Base-by-base conservation (phyloP, 2,888 invertebrate species). In the Augiades crinisus region DNA sequence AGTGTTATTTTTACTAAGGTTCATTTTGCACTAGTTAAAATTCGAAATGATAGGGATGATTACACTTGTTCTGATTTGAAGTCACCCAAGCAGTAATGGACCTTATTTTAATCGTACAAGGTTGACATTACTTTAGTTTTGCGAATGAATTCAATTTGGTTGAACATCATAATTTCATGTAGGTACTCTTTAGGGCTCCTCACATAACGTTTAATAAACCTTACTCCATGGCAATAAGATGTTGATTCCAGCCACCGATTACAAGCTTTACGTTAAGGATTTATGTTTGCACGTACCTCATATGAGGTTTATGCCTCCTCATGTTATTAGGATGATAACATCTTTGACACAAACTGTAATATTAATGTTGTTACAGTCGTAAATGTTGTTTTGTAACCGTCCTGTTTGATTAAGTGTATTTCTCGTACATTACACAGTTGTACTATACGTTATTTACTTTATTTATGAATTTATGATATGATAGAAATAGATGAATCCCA, bases 251-350 rank as follows among this genome's bases (percentile, higher is more conserved):
- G 17, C 10, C 3, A n/a, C 10, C 12, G 10, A 3, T 16, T 37
- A 13, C 12, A 1, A 38, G 3, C 5, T 12, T 17, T 44, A 31
- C 24, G 14, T 10, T 21, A 38, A 47, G 19, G 47, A 47, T 38
- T 47, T 47, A 47, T 47, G 21, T 6, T 16, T 3, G 21, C 47
- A 47, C 47, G 47, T 47, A 40, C 30, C 37, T 47, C 47, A 47
- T 38, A 33, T 3, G 40, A 40, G 33, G 40, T 40, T 47, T 40
- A 47, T 47, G 31, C 19, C 14, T 30, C 40, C 33, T 31, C 22
- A 21, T 33, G 47, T 40, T 47, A 40, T 33, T 40, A 47, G 40
- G 14, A 33, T 47, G 47, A 47, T 47, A 40, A 40, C 33, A 47
- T 47, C 47, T 47, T 8, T 13, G 33, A 47, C 40, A 47, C 36